Percentiles rank a stretch among this genome's conserved stretches.
phyloP scores from a whole-genome alignment of 2,888 invertebrate genomes.

The Cylindroiulus punctatus region DNA sequence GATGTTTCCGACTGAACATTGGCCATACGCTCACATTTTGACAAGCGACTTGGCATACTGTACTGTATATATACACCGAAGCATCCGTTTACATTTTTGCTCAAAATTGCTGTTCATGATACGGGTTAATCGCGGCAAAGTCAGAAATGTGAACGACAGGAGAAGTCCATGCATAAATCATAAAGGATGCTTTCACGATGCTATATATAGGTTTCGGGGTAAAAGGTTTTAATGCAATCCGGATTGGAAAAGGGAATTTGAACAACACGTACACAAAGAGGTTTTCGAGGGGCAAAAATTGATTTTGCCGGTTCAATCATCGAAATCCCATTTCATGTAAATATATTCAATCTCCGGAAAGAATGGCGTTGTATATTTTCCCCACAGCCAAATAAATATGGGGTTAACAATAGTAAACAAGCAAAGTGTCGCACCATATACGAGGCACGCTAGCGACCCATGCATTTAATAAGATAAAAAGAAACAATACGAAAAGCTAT shows the following conservation, averaged over 20 bases:
- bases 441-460: background rate
- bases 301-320: conserved; percentile 44
- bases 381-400: background rate
- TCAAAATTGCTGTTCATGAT: conserved; percentile 13
- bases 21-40: background rate
- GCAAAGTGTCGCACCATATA: background rate
- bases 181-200: conserved; percentile 8
- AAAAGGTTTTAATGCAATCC: conserved; percentile 42
- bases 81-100: background rate
- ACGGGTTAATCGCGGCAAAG: background rate
- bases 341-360: conserved; percentile 36
- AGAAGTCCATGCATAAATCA: conserved; percentile 31
- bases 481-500: conserved; percentile 22
- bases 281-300: conserved; percentile 31
- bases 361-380: background rate
- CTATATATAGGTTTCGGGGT: conserved; percentile 11
- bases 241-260: conserved; percentile 35
- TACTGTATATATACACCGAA: too few species aligned
- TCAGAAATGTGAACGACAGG: background rate
- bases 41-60: too few species aligned
- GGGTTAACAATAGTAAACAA: conserved; percentile 5
- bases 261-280: conserved; percentile 1
- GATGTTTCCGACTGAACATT: background rate
- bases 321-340: conserved; percentile 45
- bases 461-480: background rate